Conservation (phyloP, 2,113 vertebrate species). For the mouse (Mus musculus) region DNA sequence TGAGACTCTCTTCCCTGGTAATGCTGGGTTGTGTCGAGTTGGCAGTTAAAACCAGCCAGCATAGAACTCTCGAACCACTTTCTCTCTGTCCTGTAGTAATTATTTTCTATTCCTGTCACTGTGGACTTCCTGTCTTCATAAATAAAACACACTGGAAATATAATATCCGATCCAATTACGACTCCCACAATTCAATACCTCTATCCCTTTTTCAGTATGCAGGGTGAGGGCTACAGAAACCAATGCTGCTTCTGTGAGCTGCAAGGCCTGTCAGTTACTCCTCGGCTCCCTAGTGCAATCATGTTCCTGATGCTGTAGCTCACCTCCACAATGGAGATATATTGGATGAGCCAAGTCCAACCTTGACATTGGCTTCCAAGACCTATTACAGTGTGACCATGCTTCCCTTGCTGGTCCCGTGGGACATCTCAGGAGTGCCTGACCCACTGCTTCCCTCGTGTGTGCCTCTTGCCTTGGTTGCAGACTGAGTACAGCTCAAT, state of each 20-base stretch:
- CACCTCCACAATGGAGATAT: fast-evolving
- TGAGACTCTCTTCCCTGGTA: not conserved
- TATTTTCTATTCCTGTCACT: slow-evolving; percentile 32
- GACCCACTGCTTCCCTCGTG: fast-evolving
- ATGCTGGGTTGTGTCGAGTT: not conserved
- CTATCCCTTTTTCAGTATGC: not conserved
- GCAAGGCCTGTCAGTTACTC: not conserved
- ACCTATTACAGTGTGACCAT: fast-evolving
- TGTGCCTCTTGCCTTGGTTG: fast-evolving
- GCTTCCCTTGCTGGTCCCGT: fast-evolving
- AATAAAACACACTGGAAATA: slow-evolving; percentile 18
- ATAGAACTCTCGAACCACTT: not conserved
- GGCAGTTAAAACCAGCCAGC: not conserved
- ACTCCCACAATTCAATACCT: not conserved
- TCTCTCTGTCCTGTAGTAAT: not conserved
- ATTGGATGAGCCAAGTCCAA: not conserved
- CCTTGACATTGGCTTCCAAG: not conserved
- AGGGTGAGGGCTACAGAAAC: not conserved
- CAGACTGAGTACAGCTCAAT: too few relatives aligned
- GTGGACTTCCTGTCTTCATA: slow-evolving; percentile 4
- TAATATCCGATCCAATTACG: not conserved
- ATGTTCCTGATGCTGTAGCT: not conserved
- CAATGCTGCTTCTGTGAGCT: not conserved
- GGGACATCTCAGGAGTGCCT: fast-evolving
- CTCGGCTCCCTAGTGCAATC: fast-evolving